These are phyloP conservation scores for Platysternon megacephalum DNA, from an alignment of 2,113 vertebrate genomes.

Conservation along the genomic window DNA sequence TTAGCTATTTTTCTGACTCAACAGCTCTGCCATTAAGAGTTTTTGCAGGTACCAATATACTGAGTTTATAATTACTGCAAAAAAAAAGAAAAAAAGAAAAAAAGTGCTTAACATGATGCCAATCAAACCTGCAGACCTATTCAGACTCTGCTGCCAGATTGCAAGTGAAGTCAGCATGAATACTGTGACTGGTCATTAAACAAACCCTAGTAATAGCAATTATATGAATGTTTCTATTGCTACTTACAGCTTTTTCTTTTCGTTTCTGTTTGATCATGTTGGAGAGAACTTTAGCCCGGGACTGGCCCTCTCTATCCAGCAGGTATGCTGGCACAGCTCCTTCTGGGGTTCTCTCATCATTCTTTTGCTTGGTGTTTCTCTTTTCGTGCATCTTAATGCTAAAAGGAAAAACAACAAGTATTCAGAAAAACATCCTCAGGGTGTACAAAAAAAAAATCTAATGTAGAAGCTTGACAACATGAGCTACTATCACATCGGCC, in stretches of 20 bases:
- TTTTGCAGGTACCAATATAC: background rate
- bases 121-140: background rate
- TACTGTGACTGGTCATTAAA: background rate
- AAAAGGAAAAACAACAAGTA: background rate
- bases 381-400: slow-evolving; percentile 99
- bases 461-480: background rate
- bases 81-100: background rate
- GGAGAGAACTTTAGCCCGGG: slow-evolving; percentile 94
- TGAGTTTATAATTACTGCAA: background rate
- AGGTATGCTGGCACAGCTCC: slow-evolving; percentile 96
- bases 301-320: slow-evolving; percentile 95
- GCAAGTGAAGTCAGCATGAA: background rate
- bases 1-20: background rate
- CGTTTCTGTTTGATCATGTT: slow-evolving; percentile 99
- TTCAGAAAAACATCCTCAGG: background rate
- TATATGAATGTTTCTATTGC: background rate
- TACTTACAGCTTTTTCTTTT: slow-evolving; percentile 98
- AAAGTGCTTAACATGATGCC: background rate
- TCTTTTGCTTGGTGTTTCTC: slow-evolving; percentile 94
- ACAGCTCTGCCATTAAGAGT: background rate
- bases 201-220: rapidly evolving
- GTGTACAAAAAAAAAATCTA: background rate
- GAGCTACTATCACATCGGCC: background rate
- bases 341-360: slow-evolving; percentile 94
- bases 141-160: background rate